Evolutionary conservation across 2,888 invertebrate species (phyloP), one percentile per base, ranked within the genome.

Genomic region (Diachrysia chrysitis): DNA sequence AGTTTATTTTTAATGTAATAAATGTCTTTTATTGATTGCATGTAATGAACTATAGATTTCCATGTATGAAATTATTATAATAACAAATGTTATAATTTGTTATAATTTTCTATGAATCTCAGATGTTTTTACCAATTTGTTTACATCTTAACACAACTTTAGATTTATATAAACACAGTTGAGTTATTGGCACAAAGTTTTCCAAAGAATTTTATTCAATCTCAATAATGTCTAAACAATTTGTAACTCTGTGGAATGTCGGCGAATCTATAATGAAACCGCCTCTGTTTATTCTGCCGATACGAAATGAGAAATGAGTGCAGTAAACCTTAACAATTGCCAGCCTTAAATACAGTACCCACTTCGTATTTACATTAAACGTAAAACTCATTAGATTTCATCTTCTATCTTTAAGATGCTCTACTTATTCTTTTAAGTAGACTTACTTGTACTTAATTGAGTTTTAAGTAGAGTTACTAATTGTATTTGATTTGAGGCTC

Each of bases 261-360:
- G 86, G 85, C 82, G 87, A 89, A 90, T 92, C 88, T 91, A 89
- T 92, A 93, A 93, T 94, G 91, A 93, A 93, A 93, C 91, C 89
- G 88, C 87, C 83, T 85, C 86, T 92, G 90, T 93, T 93, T 93
- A 92, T 92, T 93, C 83, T 91, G 89, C 83, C 89, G 88, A 92
- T 92, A 89, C 90, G 87, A 92, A 93, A 93, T 93, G 93, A 93
- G 92, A 92, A 92, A 92, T 90, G 90, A 90, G 89, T 92, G 90
- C 91, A 91, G 88, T 87, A 88, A 91, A 86, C 90, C 89, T 87
- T 90, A 87, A 89, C 88, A 90, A 90, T 88, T 86, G 79, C 73
- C 70, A 54, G 73, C 67, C 73, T 78, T 73, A 76, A 77, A 73
- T 76, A 79, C 73, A 69, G 63, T 59, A 58, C 63, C 61, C 63